These are phyloP conservation scores for Arctocebus calabarensis DNA, from an alignment of 2,797 vertebrate species.

Conservation along the genomic window DNA sequence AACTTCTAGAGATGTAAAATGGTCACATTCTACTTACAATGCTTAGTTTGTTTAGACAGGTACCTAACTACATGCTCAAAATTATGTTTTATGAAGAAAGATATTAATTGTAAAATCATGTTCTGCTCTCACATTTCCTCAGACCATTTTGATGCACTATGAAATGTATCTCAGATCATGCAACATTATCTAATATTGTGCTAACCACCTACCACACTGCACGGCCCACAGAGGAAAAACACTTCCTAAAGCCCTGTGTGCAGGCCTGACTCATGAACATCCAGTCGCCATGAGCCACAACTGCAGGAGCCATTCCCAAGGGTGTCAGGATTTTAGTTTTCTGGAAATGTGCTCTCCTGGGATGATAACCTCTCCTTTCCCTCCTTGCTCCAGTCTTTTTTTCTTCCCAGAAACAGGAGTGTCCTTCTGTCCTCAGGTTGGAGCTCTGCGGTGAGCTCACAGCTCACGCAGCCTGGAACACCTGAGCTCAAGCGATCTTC, in stretches of 20 bases:
- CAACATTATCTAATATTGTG: background rate
- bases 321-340: background rate
- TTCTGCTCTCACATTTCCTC: background rate
- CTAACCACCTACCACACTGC: background rate
- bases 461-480: background rate
- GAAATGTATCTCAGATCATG: background rate
- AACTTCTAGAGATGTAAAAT: background rate
- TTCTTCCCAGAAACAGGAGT: background rate
- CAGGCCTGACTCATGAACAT: background rate
- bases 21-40: background rate
- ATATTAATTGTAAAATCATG: background rate
- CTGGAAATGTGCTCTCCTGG: background rate
- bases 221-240: background rate
- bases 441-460: background rate
- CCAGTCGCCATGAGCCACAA: background rate
- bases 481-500: background rate
- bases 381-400: background rate
- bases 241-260: background rate
- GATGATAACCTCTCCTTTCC: background rate
- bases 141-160: background rate
- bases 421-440: background rate
- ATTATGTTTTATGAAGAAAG: background rate
- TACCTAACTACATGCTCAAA: background rate
- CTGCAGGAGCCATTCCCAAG: background rate
- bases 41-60: background rate